Base-by-base conservation (phyloP, 2,888 invertebrate species). In the Epinotia brunnichana region DNA sequence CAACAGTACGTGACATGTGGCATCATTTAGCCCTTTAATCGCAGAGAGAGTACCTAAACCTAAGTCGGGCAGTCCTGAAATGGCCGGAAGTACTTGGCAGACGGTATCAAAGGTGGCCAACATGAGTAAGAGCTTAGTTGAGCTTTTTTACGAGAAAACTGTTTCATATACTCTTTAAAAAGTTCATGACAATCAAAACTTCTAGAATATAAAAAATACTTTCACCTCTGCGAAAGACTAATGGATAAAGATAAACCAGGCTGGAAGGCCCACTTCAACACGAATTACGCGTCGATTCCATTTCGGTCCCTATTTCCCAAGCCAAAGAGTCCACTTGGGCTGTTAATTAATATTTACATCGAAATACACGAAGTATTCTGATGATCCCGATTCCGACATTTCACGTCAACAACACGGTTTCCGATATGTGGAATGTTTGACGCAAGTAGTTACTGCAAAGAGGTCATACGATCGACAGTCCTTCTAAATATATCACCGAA, bases 321-420 rank as follows among this genome's bases (percentile, higher is more conserved):
- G 7, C 39, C 54, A 24, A 54, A 61, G 44, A 29, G 35, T 54
- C 17, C 15, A 24, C 2, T 19, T 51, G 29, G 15, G 5, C 19
- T 11, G 24, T 62, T 41, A 54, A 61, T 69, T 69, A 54, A 69
- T 44, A 69, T 29, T 61, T 13, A 24, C 21, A 61, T n/a, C 7
- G 21, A 39, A 59, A 21, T 35, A 39, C 7, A 35, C 15, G 19
- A 67, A 24, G 48, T 48, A 48, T n/a, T 44, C 61, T 3, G 60
- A 11, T 5, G 24, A 53, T n/a, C 17, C 53, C 19, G 53, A 35
- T 39, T 29, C 53, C 24, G 48, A 29, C 39, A 24, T 21, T 56
- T 21, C 56, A 21, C 21, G 24, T 56, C 13, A 5, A 13, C 11
- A 24, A 56, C 21, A 21, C 13, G 13, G 24, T 56, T 56, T 21